These are phyloP conservation scores for Gryon sp. DNA, from an alignment of 1,140 invertebrate genomes.

Conservation along the genomic window DNA sequence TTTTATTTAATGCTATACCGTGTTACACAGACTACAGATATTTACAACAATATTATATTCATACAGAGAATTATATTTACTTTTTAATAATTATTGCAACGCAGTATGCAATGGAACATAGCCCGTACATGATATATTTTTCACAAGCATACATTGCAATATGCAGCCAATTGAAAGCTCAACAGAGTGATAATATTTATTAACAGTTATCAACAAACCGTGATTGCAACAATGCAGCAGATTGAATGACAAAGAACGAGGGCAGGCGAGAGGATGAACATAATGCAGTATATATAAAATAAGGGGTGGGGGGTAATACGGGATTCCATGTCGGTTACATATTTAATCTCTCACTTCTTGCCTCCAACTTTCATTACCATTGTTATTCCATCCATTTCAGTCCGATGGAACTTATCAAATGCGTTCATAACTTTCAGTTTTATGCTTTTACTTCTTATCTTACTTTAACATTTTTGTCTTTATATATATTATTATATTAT, in stretches of 20 bases:
- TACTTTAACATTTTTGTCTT: too few relatives aligned
- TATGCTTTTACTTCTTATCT: too few relatives aligned
- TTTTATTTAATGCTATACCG: constrained; percentile 81
- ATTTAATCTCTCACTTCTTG: constrained; percentile 29
- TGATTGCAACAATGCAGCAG: constrained; percentile 78
- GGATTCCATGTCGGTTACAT: constrained; percentile 51
- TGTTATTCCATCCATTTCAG: constrained; percentile 47
- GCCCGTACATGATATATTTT: constrained; percentile 78
- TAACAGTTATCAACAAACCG: constrained; percentile 77
- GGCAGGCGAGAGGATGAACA: constrained; percentile 40
- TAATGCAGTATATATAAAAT: constrained; percentile 64
- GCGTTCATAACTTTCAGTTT: too few relatives aligned
- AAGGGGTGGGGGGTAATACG: constrained; percentile 44
- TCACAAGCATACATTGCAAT: constrained; percentile 77
- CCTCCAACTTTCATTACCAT: constrained; percentile 15
- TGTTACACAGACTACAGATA: constrained; percentile 81
- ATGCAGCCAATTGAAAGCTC: constrained; percentile 79
- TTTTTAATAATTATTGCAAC: constrained; percentile 78
- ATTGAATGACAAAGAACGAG: constrained; percentile 71
- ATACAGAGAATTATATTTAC: constrained; percentile 81
- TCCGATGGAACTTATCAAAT: constrained; percentile 45
- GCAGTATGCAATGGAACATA: constrained; percentile 77
- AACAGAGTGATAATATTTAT: constrained; percentile 79
- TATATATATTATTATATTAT: too few relatives aligned
- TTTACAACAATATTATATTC: constrained; percentile 81